phyloP scores from a whole-genome alignment of 1,140 invertebrate genomes.

The Lordiphosa collinella region DNA sequence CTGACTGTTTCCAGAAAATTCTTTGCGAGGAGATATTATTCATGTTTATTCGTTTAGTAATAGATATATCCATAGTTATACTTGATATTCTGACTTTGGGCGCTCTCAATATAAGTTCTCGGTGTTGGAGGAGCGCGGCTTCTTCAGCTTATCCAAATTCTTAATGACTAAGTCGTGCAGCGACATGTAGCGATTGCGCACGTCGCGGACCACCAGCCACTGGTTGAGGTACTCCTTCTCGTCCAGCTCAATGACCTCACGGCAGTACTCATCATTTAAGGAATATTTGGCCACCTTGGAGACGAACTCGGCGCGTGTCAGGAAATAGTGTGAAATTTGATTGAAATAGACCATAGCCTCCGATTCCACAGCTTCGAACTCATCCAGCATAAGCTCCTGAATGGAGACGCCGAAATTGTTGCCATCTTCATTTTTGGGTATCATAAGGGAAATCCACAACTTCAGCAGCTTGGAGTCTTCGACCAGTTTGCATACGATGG shows the following conservation, averaged over 20 bases:
- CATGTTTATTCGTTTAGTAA: too few relatives aligned
- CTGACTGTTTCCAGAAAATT: too few relatives aligned
- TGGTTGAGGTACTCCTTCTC: conserved; percentile 98
- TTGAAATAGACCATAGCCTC: conserved; percentile 98
- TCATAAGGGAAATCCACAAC: conserved; percentile 99
- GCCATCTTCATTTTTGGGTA: conserved; percentile 99
- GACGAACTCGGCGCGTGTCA: conserved; percentile 87
- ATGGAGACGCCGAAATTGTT: conserved; percentile 99
- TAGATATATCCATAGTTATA: too few relatives aligned
- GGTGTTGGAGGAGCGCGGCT: conserved; percentile 91
- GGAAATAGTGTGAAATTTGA: conserved; percentile 95
- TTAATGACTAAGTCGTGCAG: conserved; percentile 98
- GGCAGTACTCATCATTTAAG: conserved; percentile 96
- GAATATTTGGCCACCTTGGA: conserved; percentile 97
- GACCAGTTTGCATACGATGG: conserved; percentile 94
- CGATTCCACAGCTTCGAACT: conserved; percentile 97
- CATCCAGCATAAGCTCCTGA: conserved; percentile 97
- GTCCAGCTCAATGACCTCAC: conserved; percentile 95
- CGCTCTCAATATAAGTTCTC: conserved; percentile 90
- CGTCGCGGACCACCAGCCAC: conserved; percentile 95
- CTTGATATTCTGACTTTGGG: too few relatives aligned
- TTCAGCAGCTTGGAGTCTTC: conserved; percentile 92
- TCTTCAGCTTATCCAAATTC: conserved; percentile 98
- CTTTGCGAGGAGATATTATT: too few relatives aligned
- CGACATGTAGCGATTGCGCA: conserved; percentile 98